Conservation (phyloP, 2,888 invertebrate genomes). For the Therioaphis trifolii region DNA sequence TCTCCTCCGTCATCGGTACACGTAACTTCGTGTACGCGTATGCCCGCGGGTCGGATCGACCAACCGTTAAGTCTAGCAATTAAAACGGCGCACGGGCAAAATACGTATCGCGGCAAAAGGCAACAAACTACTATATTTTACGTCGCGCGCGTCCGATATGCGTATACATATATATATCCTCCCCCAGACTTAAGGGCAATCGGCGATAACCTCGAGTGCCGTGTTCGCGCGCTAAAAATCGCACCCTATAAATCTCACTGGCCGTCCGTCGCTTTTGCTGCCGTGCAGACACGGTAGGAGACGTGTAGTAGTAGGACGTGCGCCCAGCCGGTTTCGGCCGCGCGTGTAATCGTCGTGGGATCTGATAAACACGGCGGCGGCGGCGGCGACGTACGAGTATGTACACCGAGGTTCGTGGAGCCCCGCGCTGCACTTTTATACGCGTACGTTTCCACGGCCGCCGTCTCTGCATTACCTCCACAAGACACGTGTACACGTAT, state of each 20-base stretch:
- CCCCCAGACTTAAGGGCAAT: not conserved
- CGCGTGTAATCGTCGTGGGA: constrained; percentile 25
- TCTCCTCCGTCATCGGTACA: too few species aligned
- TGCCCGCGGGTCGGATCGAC: not conserved
- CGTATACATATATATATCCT: too few species aligned
- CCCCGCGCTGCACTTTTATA: too few species aligned
- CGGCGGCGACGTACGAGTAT: not conserved
- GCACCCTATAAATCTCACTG: constrained; percentile 16
- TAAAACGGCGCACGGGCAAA: not conserved
- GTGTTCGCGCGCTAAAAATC: constrained; percentile 15
- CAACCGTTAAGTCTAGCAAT: constrained; percentile 14
- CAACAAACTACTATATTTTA: too few species aligned
- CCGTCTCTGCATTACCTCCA: too few species aligned
- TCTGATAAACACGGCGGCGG: too few species aligned
- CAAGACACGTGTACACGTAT: not conserved
- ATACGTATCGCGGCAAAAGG: too few species aligned
- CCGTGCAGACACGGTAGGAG: not conserved
- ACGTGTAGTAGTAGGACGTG: not conserved
- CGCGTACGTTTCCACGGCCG: not conserved
- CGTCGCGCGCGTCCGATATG: too few species aligned
- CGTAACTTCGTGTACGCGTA: not conserved
- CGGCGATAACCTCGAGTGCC: not conserved
- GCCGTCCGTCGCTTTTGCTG: not conserved
- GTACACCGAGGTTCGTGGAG: not conserved
- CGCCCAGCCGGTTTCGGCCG: constrained; percentile 4